These are phyloP conservation scores for Oxygymnocypris stewartii DNA, from an alignment of 2,113 vertebrate species.

Conservation along the genomic window DNA sequence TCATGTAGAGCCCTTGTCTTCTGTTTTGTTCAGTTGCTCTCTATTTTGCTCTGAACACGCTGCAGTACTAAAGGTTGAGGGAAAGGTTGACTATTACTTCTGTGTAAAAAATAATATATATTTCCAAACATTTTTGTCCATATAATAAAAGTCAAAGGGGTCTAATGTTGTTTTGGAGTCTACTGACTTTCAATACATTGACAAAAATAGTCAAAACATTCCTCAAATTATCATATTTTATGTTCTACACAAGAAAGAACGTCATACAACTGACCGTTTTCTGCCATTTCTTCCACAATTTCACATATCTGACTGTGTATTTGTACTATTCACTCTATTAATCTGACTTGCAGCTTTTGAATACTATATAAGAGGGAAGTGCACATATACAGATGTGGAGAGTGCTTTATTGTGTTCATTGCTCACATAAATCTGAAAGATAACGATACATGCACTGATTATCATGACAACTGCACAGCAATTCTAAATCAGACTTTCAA, in stretches of 20 bases:
- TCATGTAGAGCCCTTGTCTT: background rate
- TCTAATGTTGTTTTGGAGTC: background rate
- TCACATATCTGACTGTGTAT: background rate
- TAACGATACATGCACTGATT: background rate
- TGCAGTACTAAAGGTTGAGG: background rate
- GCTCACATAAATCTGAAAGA: background rate
- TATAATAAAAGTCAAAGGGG: background rate
- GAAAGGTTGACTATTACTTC: background rate
- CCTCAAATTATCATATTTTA: background rate
- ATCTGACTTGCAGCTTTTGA: background rate
- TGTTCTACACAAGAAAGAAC: background rate
- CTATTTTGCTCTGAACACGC: background rate
- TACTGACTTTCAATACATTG: background rate
- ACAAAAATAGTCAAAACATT: background rate
- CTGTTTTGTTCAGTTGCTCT: background rate
- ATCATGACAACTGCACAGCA: background rate
- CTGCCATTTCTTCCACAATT: background rate
- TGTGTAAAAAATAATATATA: background rate
- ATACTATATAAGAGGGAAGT: background rate
- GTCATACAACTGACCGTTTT: background rate
- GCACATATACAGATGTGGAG: background rate
- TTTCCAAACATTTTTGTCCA: background rate
- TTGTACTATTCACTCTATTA: background rate
- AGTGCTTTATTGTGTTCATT: background rate
- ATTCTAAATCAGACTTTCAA: background rate